Base-by-base conservation (phyloP, 2,888 invertebrate genomes). In the Netelia inedita region DNA sequence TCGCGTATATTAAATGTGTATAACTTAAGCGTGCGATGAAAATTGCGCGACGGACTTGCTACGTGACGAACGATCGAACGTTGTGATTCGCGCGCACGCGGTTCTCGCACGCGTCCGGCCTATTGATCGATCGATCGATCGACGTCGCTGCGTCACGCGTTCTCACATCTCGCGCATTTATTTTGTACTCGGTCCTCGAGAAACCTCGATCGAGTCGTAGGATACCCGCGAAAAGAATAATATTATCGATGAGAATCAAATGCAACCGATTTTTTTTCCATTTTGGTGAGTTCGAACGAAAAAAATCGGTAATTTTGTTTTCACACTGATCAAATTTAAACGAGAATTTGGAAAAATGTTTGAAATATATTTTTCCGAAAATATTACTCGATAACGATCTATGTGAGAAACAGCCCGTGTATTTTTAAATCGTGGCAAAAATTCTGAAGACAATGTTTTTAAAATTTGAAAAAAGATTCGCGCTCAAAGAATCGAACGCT, bases 111-210 rank as follows among this genome's bases (percentile, higher is more conserved):
- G 79, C 79, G 79, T 71, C 71, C 69, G 65, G 83, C 63, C 59
- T 83, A 59, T 75, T 41, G 65, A 83, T 79, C 83, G 72, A 83
- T 79, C 61, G 79, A 72, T 72, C 72, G 72, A 21, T 75, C 57
- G 11, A 50, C 50, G 28, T 50, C 35, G 57, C 57, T 23, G 41
- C 35, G 16, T 59, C 14, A 41, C 43, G 65, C n/a, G 11, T n/a
- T 63, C n/a, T 50, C 3, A 50, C 28, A 41, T 41, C 61, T 69
- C 79, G 53, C 63, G 43, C 43, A 21, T 61, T n/a, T 55, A 55
- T 55, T 55, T 14, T 55, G 55, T 57, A 19, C 55, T 50, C 21
- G 57, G 23, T 66, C 35, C 53, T 46, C 57, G 35, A 41, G 74
- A 28, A 28, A 69, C 69, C 59, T 53, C 66, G 74, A 53, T 41